phyloP scores from a whole-genome alignment of 2,888 invertebrate species.

The Leptinotarsa haldemani region DNA sequence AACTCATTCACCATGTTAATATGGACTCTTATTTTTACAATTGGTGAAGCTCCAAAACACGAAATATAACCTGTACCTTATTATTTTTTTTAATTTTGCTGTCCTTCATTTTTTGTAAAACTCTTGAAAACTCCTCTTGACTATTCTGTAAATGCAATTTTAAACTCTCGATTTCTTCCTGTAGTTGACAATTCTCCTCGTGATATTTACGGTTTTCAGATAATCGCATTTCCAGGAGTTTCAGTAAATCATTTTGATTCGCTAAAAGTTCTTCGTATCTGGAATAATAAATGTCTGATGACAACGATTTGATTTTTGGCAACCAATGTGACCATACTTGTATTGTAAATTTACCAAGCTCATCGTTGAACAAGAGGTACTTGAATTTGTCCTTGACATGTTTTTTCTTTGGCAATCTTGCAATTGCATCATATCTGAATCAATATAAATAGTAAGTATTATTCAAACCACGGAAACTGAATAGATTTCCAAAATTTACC shows the following conservation, averaged over 20 bases:
- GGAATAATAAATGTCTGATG: not conserved
- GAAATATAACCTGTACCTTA: slow-evolving; percentile 47
- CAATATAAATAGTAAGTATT: not conserved
- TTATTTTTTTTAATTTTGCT: slow-evolving; percentile 55
- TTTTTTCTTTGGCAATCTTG: slow-evolving; percentile 33
- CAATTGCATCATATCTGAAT: slow-evolving; percentile 54
- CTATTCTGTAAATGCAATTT: slow-evolving; percentile 45
- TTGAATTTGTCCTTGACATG: slow-evolving; percentile 42
- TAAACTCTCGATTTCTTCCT: slow-evolving; percentile 52
- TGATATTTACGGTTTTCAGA: slow-evolving; percentile 57
- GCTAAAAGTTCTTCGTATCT: slow-evolving; percentile 61
- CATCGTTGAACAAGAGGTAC: slow-evolving; percentile 69
- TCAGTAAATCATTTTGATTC: slow-evolving; percentile 59
- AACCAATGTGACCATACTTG: slow-evolving; percentile 64
- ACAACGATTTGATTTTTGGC: not conserved
- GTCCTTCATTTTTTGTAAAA: slow-evolving; percentile 54
- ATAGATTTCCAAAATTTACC: slow-evolving; percentile 45
- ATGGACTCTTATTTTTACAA: no score
- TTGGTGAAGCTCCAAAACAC: not conserved
- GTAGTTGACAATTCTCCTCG: slow-evolving; percentile 55
- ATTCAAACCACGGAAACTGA: not conserved
- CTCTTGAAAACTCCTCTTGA: slow-evolving; percentile 48
- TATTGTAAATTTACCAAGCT: slow-evolving; percentile 70
- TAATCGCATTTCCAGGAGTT: slow-evolving; percentile 57
- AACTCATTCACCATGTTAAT: no score